phyloP scores from a whole-genome alignment of 2,113 vertebrate genomes.

The Neogale vison region DNA sequence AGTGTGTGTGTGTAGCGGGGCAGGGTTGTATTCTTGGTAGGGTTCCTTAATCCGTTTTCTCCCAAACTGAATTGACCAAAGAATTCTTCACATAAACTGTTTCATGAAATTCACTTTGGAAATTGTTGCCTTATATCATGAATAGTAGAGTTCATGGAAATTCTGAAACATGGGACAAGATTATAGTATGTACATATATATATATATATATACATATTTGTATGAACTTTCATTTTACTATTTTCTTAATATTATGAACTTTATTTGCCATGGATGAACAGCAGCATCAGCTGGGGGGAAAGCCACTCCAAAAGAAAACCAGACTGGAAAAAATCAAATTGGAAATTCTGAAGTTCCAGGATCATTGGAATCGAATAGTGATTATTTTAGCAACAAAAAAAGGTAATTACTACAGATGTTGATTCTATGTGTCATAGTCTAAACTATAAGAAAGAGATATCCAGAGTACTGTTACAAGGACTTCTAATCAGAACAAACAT shows the following conservation, averaged over 20 bases:
- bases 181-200: not conserved
- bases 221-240: conserved; percentile 17
- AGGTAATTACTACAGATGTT: conserved; percentile 75
- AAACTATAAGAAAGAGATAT: conserved; percentile 45
- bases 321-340: conserved; percentile 68
- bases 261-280: conserved; percentile 68
- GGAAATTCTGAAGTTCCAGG: conserved; percentile 81
- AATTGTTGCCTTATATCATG: not conserved
- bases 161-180: not conserved
- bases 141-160: not conserved
- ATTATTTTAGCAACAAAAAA: conserved; percentile 73
- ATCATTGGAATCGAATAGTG: conserved; percentile 79
- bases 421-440: conserved; percentile 27
- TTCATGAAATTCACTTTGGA: conserved; percentile 45
- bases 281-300: conserved; percentile 44
- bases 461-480: conserved; percentile 12
- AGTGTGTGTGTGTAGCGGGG: not conserved
- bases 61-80: conserved; percentile 25
- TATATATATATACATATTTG: not conserved
- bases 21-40: not conserved
- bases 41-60: not conserved
- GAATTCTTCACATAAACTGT: conserved; percentile 9
- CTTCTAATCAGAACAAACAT: conserved; percentile 50
- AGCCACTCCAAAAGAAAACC: conserved; percentile 66
- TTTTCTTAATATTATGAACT: conserved; percentile 67